Percentiles rank a stretch among this genome's conserved stretches.
These are phyloP conservation scores for Melipona quadrifasciata DNA, from an alignment of 1,140 invertebrate genomes.

Conservation along the genomic window DNA sequence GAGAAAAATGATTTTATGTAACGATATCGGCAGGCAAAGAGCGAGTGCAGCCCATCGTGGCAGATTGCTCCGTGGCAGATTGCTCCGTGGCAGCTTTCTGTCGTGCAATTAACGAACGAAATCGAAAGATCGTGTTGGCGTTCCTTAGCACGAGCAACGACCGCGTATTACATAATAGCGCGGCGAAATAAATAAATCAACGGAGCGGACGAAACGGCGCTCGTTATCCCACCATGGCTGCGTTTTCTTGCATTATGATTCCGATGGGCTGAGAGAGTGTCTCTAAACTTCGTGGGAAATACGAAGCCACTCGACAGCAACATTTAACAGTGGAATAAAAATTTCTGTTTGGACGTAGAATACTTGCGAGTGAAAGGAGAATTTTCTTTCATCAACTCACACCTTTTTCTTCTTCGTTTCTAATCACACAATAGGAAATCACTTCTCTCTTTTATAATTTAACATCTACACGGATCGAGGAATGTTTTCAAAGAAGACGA, in stretches of 20 bases:
- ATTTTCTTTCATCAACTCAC: too few relatives aligned
- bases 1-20: background rate
- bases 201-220: background rate
- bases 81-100: background rate
- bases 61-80: background rate
- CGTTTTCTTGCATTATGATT: background rate
- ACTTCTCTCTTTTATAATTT: too few relatives aligned
- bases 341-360: background rate
- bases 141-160: background rate
- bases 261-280: background rate
- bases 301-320: background rate
- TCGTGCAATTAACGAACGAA: conserved; percentile 32
- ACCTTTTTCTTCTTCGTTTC: too few relatives aligned
- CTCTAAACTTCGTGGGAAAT: background rate
- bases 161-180: background rate
- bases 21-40: background rate
- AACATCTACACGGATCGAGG: too few relatives aligned
- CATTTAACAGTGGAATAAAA: background rate
- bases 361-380: background rate
- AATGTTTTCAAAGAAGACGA: too few relatives aligned
- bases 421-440: too few relatives aligned
- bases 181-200: conserved; percentile 36
- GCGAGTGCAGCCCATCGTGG: background rate
- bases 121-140: conserved; percentile 1
- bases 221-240: conserved; percentile 9